phyloP scores from a whole-genome alignment of 2,797 vertebrate species.

The Acanthornis magna region DNA sequence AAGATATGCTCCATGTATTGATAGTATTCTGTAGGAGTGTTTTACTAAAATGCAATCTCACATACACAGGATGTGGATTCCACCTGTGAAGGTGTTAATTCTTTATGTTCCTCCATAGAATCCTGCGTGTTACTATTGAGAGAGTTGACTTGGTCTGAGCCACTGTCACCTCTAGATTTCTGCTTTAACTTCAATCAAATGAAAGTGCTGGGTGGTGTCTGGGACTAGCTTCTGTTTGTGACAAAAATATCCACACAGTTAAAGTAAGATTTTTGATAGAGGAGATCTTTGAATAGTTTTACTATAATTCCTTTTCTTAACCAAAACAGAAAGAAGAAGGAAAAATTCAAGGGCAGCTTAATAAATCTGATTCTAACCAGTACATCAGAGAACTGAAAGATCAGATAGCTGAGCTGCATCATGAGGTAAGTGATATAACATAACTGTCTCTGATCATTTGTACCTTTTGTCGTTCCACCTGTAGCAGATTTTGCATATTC shows the following conservation, averaged over 20 bases:
- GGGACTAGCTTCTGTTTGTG: background rate
- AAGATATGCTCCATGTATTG: background rate
- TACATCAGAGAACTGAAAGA: conserved; percentile 95
- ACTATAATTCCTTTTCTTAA: conserved; percentile 26
- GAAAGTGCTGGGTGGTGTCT: background rate
- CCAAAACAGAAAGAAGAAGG: conserved; percentile 94
- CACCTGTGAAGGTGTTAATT: background rate
- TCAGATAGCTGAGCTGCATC: conserved; percentile 91
- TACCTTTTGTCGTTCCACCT: conserved; percentile 37
- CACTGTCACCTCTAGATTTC: background rate
- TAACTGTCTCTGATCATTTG: conserved; percentile 36
- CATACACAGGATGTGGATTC: background rate
- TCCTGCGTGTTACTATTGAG: background rate
- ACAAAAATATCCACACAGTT: background rate
- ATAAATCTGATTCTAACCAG: conserved; percentile 93
- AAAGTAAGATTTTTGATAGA: background rate
- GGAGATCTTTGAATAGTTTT: background rate
- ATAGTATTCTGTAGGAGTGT: background rate
- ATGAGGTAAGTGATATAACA: conserved; percentile 86
- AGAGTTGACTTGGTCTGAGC: background rate
- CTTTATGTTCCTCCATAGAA: background rate
- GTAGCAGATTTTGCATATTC: background rate
- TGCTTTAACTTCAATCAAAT: background rate
- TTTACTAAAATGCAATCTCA: background rate
- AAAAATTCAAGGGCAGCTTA: conserved; percentile 94